These are phyloP conservation scores for Monochamus alternatus DNA, from an alignment of 2,888 invertebrate genomes.

Conservation along the genomic window DNA sequence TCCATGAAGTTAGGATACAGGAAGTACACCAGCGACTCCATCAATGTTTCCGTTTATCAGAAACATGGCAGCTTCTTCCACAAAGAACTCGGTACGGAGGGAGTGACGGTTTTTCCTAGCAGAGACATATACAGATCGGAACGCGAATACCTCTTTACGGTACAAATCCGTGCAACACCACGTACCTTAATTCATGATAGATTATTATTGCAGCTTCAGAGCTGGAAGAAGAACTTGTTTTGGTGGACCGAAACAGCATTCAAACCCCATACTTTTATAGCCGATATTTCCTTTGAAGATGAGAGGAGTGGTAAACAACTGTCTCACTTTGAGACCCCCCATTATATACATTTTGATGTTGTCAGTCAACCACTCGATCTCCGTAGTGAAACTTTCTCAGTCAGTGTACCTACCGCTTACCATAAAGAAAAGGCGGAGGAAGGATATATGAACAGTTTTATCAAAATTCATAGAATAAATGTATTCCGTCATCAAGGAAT, in stretches of 20 bases:
- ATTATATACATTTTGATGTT: constrained; percentile 1
- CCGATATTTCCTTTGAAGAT: not conserved
- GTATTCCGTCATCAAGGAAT: constrained; percentile 11
- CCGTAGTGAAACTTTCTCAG: not conserved
- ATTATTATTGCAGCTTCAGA: constrained; percentile 3
- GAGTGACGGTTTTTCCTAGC: not conserved
- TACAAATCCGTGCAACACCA: not conserved
- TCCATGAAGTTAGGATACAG: not conserved
- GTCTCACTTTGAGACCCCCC: not conserved
- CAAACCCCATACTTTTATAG: constrained; percentile 15
- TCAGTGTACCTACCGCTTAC: not conserved
- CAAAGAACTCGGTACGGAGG: not conserved
- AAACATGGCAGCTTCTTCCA: not conserved
- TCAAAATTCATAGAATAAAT: constrained; percentile 15
- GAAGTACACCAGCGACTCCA: not conserved
- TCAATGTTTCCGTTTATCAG: not conserved
- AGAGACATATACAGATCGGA: not conserved
- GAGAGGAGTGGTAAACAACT: not conserved
- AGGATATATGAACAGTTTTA: constrained; percentile 1
- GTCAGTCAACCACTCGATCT: not conserved
- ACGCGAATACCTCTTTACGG: not conserved
- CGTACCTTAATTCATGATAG: not conserved
- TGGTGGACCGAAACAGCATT: not conserved
- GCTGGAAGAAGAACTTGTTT: constrained; percentile 25
- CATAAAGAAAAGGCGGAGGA: not conserved